Percentiles rank a stretch among this genome's conserved stretches.
phyloP scores from a whole-genome alignment of 2,797 vertebrate species.

The Amphiprion clarkii region DNA sequence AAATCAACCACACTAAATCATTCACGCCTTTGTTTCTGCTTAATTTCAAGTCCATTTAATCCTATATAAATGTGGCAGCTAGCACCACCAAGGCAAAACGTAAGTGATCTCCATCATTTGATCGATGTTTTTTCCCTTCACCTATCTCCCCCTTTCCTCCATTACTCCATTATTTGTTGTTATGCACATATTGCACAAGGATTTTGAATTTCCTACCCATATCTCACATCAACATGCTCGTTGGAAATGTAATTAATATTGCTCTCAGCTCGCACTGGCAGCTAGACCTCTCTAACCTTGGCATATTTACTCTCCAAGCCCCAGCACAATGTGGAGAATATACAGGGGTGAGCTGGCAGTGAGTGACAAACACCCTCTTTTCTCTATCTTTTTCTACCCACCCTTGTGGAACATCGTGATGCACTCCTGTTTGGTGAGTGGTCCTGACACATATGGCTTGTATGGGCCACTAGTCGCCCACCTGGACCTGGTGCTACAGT shows the following conservation, averaged over 20 bases:
- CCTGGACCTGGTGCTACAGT: neutral
- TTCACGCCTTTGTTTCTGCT: conserved; percentile 46
- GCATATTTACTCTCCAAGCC: conserved; percentile 67
- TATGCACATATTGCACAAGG: conserved; percentile 21
- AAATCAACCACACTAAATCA: conserved; percentile 51
- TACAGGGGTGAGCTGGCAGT: conserved; percentile 51
- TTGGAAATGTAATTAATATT: conserved; percentile 77
- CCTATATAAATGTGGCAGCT: conserved; percentile 37
- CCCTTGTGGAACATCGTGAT: conserved; percentile 53
- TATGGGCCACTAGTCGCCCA: conserved; percentile 10
- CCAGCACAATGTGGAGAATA: conserved; percentile 51
- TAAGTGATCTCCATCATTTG: conserved; percentile 30
- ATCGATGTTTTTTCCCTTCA: conserved; percentile 11
- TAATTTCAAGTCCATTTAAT: conserved; percentile 45
- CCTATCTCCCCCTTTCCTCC: conserved; percentile 17
- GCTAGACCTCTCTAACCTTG: conserved; percentile 65
- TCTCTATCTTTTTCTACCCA: conserved; percentile 40
- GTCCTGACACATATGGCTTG: conserved; percentile 14
- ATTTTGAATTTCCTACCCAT: conserved; percentile 65
- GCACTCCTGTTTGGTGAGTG: conserved; percentile 44
- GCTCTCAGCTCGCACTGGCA: conserved; percentile 50
- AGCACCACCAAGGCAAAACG: conserved; percentile 26
- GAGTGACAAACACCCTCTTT: conserved; percentile 37
- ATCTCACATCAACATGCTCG: conserved; percentile 68
- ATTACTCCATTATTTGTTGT: conserved; percentile 52